Base-by-base conservation (phyloP, 92 coral and sea anemone species). In the Zoanthus sansibaricus region DNA sequence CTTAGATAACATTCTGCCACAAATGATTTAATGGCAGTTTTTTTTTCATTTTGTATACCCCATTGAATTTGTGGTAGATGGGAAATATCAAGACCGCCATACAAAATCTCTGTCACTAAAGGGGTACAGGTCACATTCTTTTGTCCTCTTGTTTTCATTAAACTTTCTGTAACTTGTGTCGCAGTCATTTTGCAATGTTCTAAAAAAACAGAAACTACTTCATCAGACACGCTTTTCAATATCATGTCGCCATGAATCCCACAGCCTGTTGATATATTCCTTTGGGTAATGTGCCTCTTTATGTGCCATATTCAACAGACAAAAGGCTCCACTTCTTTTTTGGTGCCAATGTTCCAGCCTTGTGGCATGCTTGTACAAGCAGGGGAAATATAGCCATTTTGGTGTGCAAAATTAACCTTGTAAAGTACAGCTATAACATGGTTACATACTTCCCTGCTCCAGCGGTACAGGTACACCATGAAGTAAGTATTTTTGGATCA, bases 401-500 rank as follows among this genome's bases (percentile, higher is more conserved):
- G 76, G 48, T 51, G 82, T 31, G 90, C 94, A 92, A 47, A 92
- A 46, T 92, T 91, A 1, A 88, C 89, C 79, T 89, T 83, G 79
- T 87, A 87, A 31, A 91, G 79, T 14, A 90, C 62, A 48, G 91
- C 89, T 20, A 83, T 84, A 15, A 88, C 90, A 86, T 89, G 93
- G 72, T 90, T 92, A 61, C 95, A 92, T 2, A 74, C 95, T 16
- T 62, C 88, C 7, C 89, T 52, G 91, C 86, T 15, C 94, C 94
- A 77, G 95, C 93, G 21, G 79, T 90, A 46, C 93, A 93, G 11
- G 93, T 90, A 46, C 96, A 93, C 94, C 93, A 93, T 44, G 92
- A 93, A 47, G 91, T 93, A 12, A 93, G 72, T 20, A 93, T 82
- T 64, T 56, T 93, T 58, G 33, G 42, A n/a, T 90, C 89, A 16